Evolutionary conservation across 2,113 vertebrate genomes (phyloP).

Genomic region (Sander vitreus): DNA sequence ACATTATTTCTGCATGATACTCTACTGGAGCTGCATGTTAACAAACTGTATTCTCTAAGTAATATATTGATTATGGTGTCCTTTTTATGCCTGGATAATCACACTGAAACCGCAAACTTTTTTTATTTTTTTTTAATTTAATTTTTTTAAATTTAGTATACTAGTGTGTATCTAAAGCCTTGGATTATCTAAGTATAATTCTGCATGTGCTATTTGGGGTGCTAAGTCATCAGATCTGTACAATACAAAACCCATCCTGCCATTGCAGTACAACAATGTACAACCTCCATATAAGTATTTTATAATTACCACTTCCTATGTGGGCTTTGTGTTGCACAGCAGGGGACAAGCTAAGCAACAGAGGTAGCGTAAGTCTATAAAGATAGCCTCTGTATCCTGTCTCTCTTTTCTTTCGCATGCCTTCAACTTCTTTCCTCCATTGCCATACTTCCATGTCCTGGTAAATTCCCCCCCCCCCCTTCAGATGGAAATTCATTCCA

Average conservation of each 20-base stretch:
- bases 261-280: slow-evolving; percentile 43
- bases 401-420: slow-evolving; percentile 75
- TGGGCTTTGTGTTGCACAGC: slow-evolving; percentile 49
- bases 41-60: slow-evolving; percentile 2
- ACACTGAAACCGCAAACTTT: not conserved
- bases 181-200: slow-evolving; percentile 15
- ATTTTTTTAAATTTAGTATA: too few species aligned
- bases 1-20: slow-evolving; percentile 22
- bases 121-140: not conserved
- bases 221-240: slow-evolving; percentile 35
- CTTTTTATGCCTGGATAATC: slow-evolving; percentile 11
- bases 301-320: slow-evolving; percentile 37
- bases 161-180: slow-evolving; percentile 13
- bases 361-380: slow-evolving; percentile 67
- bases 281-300: slow-evolving; percentile 38
- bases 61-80: not conserved
- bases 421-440: slow-evolving; percentile 66
- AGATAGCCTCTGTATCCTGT: slow-evolving; percentile 81
- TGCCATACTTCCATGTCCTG: slow-evolving; percentile 50
- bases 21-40: slow-evolving; percentile 44
- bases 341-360: slow-evolving; percentile 29
- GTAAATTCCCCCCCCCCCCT: slow-evolving; percentile 37
- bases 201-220: slow-evolving; percentile 49
- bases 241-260: slow-evolving; percentile 53
- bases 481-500: slow-evolving; percentile 79